Percentiles rank a stretch among this genome's conserved stretches.
Evolutionary conservation across 2,797 vertebrate genomes (phyloP).

Genomic region (Eulemur mongoz): DNA sequence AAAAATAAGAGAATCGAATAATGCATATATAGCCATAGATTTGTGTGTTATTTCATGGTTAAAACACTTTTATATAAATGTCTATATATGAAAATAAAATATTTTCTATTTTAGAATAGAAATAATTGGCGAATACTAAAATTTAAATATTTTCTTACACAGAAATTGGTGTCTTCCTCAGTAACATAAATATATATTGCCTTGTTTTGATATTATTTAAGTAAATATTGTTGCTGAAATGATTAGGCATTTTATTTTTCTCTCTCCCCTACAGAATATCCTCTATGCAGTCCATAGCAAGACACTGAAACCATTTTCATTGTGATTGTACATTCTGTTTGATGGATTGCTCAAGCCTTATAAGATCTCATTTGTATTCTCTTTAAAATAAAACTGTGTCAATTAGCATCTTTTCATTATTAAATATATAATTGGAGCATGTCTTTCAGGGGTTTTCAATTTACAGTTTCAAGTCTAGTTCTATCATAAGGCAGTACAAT

Average conservation of each 20-base stretch:
- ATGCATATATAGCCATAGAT: background rate
- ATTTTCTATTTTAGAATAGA: background rate
- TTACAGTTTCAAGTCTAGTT: background rate
- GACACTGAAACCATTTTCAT: background rate
- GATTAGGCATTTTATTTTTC: background rate
- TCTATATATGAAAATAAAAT: background rate
- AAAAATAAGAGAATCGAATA: background rate
- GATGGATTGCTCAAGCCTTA: background rate
- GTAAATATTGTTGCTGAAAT: background rate
- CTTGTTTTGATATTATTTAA: conserved; percentile 20
- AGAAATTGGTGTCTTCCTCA: background rate
- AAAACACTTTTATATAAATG: background rate
- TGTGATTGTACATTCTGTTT: background rate
- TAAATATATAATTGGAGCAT: background rate
- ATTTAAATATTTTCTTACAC: background rate
- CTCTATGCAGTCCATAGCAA: background rate
- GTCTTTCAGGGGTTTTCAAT: background rate
- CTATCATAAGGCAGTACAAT: background rate
- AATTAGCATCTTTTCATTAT: conserved; percentile 9
- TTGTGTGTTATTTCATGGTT: background rate
- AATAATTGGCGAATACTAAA: background rate
- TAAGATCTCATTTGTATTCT: background rate
- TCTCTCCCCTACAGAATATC: background rate
- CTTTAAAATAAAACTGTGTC: conserved; percentile 38
- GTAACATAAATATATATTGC: background rate